Percentiles rank a stretch among this genome's conserved stretches.
phyloP scores from a whole-genome alignment of 2,888 invertebrate genomes.

The Melanotus villosus region DNA sequence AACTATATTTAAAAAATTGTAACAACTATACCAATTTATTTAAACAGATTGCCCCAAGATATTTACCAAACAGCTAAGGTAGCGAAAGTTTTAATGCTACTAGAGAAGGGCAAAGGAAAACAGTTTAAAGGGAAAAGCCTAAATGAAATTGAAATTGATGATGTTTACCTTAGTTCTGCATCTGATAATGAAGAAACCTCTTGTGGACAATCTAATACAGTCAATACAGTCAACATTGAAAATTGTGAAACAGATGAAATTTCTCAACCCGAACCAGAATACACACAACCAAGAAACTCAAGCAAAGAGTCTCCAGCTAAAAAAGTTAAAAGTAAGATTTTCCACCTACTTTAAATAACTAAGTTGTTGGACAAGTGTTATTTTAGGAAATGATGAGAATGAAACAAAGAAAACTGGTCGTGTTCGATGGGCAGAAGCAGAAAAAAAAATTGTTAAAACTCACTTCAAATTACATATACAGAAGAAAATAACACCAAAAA shows the following conservation, averaged over 20 bases:
- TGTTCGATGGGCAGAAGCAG: not conserved
- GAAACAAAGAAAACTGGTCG: conserved; percentile 1
- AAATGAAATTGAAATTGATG: conserved; percentile 11
- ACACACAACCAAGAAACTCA: too few relatives aligned
- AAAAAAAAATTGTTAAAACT: not conserved
- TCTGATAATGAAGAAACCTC: conserved; percentile 2
- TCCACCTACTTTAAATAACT: not conserved
- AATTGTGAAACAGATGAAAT: not conserved
- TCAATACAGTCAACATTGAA: not conserved
- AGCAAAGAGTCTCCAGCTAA: not conserved
- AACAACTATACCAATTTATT: too few relatives aligned
- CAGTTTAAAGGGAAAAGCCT: conserved; percentile 24
- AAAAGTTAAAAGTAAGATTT: not conserved
- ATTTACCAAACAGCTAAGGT: conserved; percentile 27
- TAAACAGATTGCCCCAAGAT: conserved; percentile 25
- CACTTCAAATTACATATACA: conserved; percentile 10
- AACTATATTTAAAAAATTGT: not conserved
- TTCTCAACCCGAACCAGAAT: not conserved
- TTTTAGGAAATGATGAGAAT: not conserved
- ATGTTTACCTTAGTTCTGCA: conserved; percentile 17
- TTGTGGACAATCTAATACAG: not conserved
- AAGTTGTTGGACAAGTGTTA: not conserved
- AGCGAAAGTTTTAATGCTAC: conserved; percentile 7
- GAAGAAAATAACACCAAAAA: conserved; percentile 11
- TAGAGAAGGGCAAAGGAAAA: conserved; percentile 25